These are phyloP conservation scores for Exephanes ischioxanthus DNA, from an alignment of 2,888 invertebrate genomes.

Conservation along the genomic window DNA sequence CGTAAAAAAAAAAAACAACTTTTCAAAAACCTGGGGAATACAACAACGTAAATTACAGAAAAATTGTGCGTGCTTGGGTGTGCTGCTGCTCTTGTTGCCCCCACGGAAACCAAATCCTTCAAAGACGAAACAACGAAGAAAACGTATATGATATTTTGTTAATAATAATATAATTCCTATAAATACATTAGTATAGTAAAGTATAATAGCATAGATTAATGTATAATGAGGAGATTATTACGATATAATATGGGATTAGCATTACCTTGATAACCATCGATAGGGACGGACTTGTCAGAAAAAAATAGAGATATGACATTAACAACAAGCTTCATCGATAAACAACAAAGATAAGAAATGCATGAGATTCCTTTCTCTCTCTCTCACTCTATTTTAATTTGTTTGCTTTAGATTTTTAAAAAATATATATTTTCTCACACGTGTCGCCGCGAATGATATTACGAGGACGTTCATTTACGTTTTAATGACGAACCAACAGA, in stretches of 20 bases:
- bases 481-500: conserved; percentile 4
- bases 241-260: conserved; percentile 85
- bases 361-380: conserved; percentile 72
- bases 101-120: conserved; percentile 78
- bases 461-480: background rate
- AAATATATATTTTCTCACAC: background rate
- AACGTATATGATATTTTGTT: conserved; percentile 71
- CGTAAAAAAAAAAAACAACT: conserved; percentile 5
- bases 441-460: conserved; percentile 26
- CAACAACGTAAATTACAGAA: conserved; percentile 25
- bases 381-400: conserved; percentile 19
- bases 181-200: conserved; percentile 64
- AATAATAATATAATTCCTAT: conserved; percentile 53
- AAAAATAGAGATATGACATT: conserved; percentile 86
- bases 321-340: conserved; percentile 84
- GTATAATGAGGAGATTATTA: conserved; percentile 83
- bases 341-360: conserved; percentile 83
- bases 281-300: conserved; percentile 86
- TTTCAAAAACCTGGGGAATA: conserved; percentile 32
- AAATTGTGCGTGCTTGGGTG: conserved; percentile 40
- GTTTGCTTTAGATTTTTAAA: conserved; percentile 13
- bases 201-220: conserved; percentile 62
- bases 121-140: conserved; percentile 69
- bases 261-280: conserved; percentile 86
- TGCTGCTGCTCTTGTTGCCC: conserved; percentile 32